Conservation (phyloP, 1,140 invertebrate species). For the Euwallacea similis region DNA sequence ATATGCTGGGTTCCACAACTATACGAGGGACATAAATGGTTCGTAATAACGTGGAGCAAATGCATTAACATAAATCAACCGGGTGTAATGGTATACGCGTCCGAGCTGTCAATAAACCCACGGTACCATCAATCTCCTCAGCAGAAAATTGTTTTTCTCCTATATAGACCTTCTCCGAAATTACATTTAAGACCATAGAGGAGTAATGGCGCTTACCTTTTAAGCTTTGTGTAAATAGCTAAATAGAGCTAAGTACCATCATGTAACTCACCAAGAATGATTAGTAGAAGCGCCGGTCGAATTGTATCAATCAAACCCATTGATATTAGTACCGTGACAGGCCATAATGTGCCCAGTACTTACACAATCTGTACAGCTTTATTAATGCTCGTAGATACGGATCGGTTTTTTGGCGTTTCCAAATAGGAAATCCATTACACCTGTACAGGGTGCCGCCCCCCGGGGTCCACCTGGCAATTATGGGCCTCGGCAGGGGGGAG, state of each 20-base stretch:
- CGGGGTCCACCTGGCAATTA: slow-evolving; percentile 40
- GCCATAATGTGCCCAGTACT: slow-evolving; percentile 18
- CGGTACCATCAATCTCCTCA: slow-evolving; percentile 36
- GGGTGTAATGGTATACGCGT: slow-evolving; percentile 35
- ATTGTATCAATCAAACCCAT: background rate
- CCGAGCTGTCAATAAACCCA: slow-evolving; percentile 39
- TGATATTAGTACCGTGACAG: slow-evolving; percentile 34
- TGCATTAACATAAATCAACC: slow-evolving; percentile 41
- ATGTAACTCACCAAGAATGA: background rate
- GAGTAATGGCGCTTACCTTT: background rate
- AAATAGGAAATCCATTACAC: slow-evolving; percentile 46
- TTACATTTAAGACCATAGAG: background rate
- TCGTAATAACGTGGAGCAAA: slow-evolving; percentile 31
- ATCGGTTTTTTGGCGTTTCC: slow-evolving; percentile 36
- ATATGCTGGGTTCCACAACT: slow-evolving; percentile 15
- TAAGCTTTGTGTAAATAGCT: background rate
- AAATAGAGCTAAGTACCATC: background rate
- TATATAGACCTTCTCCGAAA: background rate
- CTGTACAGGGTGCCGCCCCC: slow-evolving; percentile 42
- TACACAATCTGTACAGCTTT: slow-evolving; percentile 35
- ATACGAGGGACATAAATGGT: slow-evolving; percentile 27
- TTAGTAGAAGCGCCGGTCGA: slow-evolving; percentile 20
- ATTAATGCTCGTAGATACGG: slow-evolving; percentile 39
- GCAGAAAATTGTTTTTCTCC: slow-evolving; percentile 34
- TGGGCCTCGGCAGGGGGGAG: slow-evolving; percentile 32